Evolutionary conservation across 2,888 invertebrate genomes (phyloP).

Genomic region (Lobophora halterata): DNA sequence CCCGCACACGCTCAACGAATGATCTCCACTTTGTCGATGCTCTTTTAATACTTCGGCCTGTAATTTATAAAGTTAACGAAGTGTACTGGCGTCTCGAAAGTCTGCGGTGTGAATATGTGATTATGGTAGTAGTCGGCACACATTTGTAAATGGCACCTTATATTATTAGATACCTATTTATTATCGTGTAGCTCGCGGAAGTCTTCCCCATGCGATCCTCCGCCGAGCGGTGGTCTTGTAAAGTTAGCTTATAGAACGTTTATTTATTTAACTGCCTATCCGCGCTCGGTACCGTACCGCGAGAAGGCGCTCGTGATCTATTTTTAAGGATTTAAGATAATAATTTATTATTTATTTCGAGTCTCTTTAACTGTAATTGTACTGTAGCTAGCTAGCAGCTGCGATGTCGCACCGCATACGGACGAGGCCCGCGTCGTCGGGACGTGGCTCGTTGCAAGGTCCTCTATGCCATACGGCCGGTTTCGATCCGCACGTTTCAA

Average conservation of each 20-base stretch:
- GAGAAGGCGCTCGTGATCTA: constrained; percentile 81
- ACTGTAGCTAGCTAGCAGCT: constrained; percentile 69
- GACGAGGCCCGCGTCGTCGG: constrained; percentile 72
- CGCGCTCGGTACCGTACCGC: constrained; percentile 79
- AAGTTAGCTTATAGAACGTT: constrained; percentile 79
- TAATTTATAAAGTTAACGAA: constrained; percentile 72
- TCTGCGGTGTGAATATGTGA: constrained; percentile 78
- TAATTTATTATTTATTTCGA: constrained; percentile 82
- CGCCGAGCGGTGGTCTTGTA: constrained; percentile 80
- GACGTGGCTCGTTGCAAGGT: constrained; percentile 61
- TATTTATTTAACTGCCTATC: constrained; percentile 79
- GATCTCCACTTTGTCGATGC: constrained; percentile 79
- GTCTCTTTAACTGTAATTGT: constrained; percentile 78
- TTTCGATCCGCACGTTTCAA: constrained; percentile 39
- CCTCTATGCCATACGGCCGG: constrained; percentile 44
- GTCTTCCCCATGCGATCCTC: constrained; percentile 78
- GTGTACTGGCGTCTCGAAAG: constrained; percentile 79
- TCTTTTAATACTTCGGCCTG: constrained; percentile 68
- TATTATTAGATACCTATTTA: constrained; percentile 70
- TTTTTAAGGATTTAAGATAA: constrained; percentile 80
- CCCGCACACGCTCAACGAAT: constrained; percentile 77
- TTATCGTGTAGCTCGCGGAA: constrained; percentile 78
- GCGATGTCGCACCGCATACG: constrained; percentile 76
- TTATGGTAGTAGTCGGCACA: constrained; percentile 74
- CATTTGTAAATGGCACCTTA: constrained; percentile 79